Conservation (phyloP, 37 sponge, comb jelly and placozoan genomes). For the Ianthella basta region DNA sequence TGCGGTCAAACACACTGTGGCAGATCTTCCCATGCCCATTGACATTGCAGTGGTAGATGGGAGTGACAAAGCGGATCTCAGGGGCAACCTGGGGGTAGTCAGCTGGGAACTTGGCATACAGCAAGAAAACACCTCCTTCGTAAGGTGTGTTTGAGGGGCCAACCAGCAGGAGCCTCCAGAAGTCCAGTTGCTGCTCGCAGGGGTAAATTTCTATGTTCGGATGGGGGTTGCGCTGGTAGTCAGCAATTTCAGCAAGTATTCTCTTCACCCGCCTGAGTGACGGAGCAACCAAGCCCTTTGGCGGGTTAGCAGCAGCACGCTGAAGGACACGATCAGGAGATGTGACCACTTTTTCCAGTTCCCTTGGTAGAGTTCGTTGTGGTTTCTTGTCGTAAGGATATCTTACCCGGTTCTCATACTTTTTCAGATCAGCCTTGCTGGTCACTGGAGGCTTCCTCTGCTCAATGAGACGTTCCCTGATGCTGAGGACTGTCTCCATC, state of each 20-base stretch:
- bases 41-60: slow-evolving; percentile 56
- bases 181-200: slow-evolving; percentile 13
- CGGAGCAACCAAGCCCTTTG: slow-evolving; percentile 11
- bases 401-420: not conserved
- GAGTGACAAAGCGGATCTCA: slow-evolving; percentile 47
- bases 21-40: slow-evolving; percentile 40
- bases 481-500: slow-evolving; percentile 43
- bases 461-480: not conserved
- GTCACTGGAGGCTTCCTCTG: not conserved
- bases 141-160: slow-evolving; percentile 39
- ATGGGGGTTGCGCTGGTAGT: slow-evolving; percentile 21
- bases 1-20: slow-evolving; percentile 28
- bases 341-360: slow-evolving; percentile 19
- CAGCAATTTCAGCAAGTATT: slow-evolving; percentile 21
- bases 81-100: slow-evolving; percentile 35
- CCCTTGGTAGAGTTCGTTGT: slow-evolving; percentile 16
- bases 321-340: slow-evolving; percentile 8
- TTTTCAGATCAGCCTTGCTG: not conserved
- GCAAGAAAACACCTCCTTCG: slow-evolving; percentile 27
- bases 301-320: not conserved
- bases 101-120: slow-evolving; percentile 34
- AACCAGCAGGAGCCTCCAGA: slow-evolving; percentile 36
- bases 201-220: slow-evolving; percentile 39
- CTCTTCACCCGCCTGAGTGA: slow-evolving; percentile 7
- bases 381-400: slow-evolving; percentile 33